Evolutionary conservation across 2,113 vertebrate genomes (phyloP), one percentile per base, ranked within the genome.

Genomic region (Hoplias malabaricus): DNA sequence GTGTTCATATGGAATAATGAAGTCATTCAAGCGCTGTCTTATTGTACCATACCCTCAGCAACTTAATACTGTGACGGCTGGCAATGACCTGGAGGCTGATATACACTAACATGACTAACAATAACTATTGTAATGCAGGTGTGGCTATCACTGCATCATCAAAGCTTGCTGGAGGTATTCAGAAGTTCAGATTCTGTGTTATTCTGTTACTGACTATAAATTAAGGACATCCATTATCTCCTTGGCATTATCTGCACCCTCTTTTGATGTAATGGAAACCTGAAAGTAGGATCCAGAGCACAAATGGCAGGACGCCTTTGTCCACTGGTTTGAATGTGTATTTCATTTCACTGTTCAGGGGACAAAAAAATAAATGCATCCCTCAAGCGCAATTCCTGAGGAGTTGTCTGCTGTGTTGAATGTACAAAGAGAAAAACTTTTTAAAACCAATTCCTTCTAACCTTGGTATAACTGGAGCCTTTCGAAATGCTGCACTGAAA

Each of bases 251-350:
- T 73, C 31, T 67, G 57, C 42, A n/a, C 67, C 38, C 25, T 38
- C 56, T 62, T 38, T 72, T 31, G 53, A 31, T 67, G 31, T 67
- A 5, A 59, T 66, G 68, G 67, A 69, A 75, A 73, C 56, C 70
- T 53, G 33, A 68, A 48, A 11, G 70, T 11, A 57, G 31, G 29
- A 66, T 66, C 42, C 7, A 33, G 10, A 3, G 31, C 25, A 38
- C 33, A 68, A 59, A 57, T 61, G 34, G 57, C 56, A 33, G 34
- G 48, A 66, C 23, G 36, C 21, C 75, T 69, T 62, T 69, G 16
- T 80, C 48, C 46, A 25, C 29, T n/a, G 0, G 6, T 74, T 53
- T 2, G 42, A 38, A 48, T 59, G 65, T 77, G 50, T 27, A 25
- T 21, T 10, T 80, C n/a, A n/a, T n/a, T n/a, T n/a, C n/a, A n/a